Conservation (phyloP, 2,113 vertebrate genomes). For the Silurus asotus region DNA sequence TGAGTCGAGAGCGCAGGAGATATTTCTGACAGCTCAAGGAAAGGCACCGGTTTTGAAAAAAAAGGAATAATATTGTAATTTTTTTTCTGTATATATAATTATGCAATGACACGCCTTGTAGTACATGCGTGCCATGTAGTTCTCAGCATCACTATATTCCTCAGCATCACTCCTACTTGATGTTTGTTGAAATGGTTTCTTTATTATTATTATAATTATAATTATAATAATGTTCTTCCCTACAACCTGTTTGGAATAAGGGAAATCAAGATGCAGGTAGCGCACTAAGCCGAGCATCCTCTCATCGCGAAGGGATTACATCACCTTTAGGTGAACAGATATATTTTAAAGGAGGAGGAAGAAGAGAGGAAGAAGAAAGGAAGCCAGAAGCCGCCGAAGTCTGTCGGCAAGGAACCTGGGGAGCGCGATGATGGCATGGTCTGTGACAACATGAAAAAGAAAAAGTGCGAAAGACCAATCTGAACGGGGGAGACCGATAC, state of each 20-base stretch:
- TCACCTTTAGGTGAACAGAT: slow-evolving; percentile 22
- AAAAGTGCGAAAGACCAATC: slow-evolving; percentile 73
- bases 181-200: neutral
- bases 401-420: slow-evolving; percentile 63
- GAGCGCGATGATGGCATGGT: slow-evolving; percentile 65
- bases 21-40: slow-evolving; percentile 39
- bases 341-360: slow-evolving; percentile 40
- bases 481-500: slow-evolving; percentile 63
- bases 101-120: neutral
- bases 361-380: slow-evolving; percentile 29
- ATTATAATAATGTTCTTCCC: neutral
- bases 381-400: slow-evolving; percentile 38
- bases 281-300: neutral
- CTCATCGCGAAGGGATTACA: slow-evolving; percentile 15
- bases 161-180: neutral
- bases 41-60: slow-evolving; percentile 22
- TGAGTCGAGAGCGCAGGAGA: slow-evolving; percentile 57
- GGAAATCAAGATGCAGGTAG: slow-evolving; percentile 8
- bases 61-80: neutral
- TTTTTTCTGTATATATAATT: slow-evolving; percentile 1
- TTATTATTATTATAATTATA: neutral
- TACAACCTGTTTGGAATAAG: slow-evolving; percentile 1
- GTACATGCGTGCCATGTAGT: neutral
- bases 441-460: slow-evolving; percentile 79
- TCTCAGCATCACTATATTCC: neutral